Evolutionary conservation across 2,113 vertebrate species (phyloP).

Genomic region (Nothobranchius furzeri): DNA sequence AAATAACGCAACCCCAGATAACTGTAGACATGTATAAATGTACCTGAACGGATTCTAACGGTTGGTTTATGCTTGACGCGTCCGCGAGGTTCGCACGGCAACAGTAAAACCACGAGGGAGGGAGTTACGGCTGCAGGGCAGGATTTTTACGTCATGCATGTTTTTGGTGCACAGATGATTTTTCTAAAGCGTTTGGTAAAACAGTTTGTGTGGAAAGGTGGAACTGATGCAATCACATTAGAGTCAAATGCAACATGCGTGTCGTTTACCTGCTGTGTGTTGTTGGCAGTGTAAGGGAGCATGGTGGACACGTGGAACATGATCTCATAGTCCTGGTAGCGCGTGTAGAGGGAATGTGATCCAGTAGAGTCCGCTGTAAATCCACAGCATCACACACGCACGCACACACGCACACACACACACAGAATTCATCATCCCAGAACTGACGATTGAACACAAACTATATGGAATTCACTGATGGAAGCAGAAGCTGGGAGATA

Average conservation of each 20-base stretch:
- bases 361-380: conserved; percentile 82
- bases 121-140: conserved; percentile 57
- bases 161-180: conserved; percentile 14
- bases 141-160: conserved; percentile 55
- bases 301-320: conserved; percentile 95
- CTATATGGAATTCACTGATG: conserved; percentile 30
- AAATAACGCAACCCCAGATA: too few species aligned
- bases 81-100: neutral
- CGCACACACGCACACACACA: conserved; percentile 8
- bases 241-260: neutral
- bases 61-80: too few species aligned
- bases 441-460: conserved; percentile 21
- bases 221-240: conserved; percentile 13
- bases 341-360: conserved; percentile 89
- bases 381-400: conserved; percentile 22
- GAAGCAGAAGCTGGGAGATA: conserved; percentile 50
- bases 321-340: conserved; percentile 92
- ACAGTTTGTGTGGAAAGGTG: conserved; percentile 13
- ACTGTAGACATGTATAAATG: too few species aligned
- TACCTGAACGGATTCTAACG: too few species aligned
- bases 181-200: conserved; percentile 36
- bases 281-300: conserved; percentile 87
- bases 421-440: conserved; percentile 21
- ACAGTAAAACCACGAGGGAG: conserved; percentile 25
- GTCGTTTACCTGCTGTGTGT: conserved; percentile 82